Base-by-base conservation (phyloP, 2,797 vertebrate species). In the Calcarius lapponicus region DNA sequence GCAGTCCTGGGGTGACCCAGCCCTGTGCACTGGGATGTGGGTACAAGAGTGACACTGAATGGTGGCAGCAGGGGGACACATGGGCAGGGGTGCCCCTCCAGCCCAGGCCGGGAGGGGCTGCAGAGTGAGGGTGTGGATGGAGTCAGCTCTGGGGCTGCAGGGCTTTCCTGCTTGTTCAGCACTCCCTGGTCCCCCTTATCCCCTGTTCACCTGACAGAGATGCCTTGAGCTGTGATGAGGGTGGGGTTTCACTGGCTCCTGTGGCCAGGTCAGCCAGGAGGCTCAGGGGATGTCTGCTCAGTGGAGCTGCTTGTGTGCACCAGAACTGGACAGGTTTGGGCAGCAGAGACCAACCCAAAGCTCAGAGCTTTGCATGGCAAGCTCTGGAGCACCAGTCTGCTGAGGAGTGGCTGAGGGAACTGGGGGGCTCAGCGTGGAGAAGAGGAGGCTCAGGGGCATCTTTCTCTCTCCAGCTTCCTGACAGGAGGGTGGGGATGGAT, bases 1-100 rank as follows among this genome's bases (percentile, higher is more conserved):
- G 47, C 1, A 9, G 6, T 66, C 92, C 90, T 87, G 1, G 1
- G 28, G 53, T 86, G 79, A 92, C 85, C 92, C 64, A 31, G 51
- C 0, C 0, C 40, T 38, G n/a, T 75, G 34, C 34, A 5, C 25
- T 13, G 42, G 75, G 11, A 15, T 2, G 0, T 11, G 29, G 17
- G 29, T 34, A 29, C 10, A 12, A 6, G 54, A 42, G 17, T 51
- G 78, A 69, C 43, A 5, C 0, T 61, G 66, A 25, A 16, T 13
- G 61, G n/a, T 61, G 38, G 29, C 10, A 25, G 40, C 0, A 0
- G 34, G 26, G n/a, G 34, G 9, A 50, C 42, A 47, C 17, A 18
- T 0, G 3, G 54, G 10, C 48, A 82, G 48, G 34, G 31, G 1
- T 42, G 48, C 28, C 48, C 48, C 26, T 50, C 26, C 16, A 2